Conservation (phyloP, 2,113 vertebrate genomes). For the Steatornis caripensis region DNA sequence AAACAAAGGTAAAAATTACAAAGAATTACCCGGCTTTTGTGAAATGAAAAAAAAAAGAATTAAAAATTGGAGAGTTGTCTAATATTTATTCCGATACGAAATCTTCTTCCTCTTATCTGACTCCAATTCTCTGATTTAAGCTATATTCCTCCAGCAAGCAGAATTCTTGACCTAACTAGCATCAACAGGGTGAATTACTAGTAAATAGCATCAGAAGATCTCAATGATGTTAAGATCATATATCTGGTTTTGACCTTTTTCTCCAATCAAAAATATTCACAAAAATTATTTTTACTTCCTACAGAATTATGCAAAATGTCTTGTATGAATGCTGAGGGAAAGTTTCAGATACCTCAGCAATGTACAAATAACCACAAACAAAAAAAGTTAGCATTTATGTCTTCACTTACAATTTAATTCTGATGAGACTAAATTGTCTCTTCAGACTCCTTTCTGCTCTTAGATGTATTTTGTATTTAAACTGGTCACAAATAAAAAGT, state of each 20-base stretch:
- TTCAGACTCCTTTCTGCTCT: background rate
- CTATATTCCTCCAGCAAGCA: background rate
- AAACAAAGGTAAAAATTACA: background rate
- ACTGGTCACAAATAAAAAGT: background rate
- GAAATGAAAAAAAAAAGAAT: background rate
- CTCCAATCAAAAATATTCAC: background rate
- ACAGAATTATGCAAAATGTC: background rate
- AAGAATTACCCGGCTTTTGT: accelerated
- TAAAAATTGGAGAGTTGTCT: background rate
- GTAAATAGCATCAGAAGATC: background rate
- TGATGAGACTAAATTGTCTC: background rate
- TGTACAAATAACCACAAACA: background rate
- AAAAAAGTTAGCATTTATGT: background rate
- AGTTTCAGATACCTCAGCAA: background rate
- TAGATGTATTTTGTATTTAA: background rate
- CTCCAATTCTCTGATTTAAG: background rate
- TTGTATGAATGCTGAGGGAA: background rate
- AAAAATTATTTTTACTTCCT: background rate
- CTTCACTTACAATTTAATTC: background rate
- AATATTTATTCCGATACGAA: background rate
- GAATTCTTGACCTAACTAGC: background rate
- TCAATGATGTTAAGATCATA: background rate
- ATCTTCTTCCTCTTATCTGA: background rate
- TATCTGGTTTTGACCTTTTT: background rate
- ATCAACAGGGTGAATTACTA: background rate